These are phyloP conservation scores for Orchestes rusci DNA, from an alignment of 2,888 invertebrate genomes.

Conservation along the genomic window DNA sequence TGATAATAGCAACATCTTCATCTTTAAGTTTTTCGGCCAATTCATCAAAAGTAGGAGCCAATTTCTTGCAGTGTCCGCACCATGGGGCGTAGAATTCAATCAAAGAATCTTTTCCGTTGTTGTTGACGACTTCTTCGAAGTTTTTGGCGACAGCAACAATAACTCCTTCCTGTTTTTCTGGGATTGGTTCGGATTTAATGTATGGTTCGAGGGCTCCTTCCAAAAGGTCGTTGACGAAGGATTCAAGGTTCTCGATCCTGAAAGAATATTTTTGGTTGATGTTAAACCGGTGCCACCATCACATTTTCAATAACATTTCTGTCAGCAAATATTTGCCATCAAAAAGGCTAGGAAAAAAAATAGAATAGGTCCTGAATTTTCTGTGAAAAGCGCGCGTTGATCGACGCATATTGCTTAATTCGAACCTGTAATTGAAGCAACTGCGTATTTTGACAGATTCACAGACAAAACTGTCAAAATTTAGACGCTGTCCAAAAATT, in stretches of 20 bases:
- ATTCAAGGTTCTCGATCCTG: constrained; percentile 75
- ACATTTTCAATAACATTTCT: not conserved
- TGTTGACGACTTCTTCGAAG: constrained; percentile 88
- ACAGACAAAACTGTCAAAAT: no score
- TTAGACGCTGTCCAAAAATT: no score
- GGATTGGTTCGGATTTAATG: constrained; percentile 91
- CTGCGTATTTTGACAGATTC: no score
- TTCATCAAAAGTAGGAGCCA: constrained; percentile 90
- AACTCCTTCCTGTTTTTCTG: constrained; percentile 76
- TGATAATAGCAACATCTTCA: constrained; percentile 88
- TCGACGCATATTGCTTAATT: no score
- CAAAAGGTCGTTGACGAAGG: constrained; percentile 77
- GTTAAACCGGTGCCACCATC: no score
- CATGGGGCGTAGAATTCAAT: constrained; percentile 99
- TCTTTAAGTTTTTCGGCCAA: constrained; percentile 68
- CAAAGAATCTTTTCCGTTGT: constrained; percentile 87
- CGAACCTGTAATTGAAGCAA: no score
- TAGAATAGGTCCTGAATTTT: no score
- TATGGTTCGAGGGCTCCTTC: constrained; percentile 82
- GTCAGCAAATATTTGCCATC: not conserved
- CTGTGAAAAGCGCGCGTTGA: no score
- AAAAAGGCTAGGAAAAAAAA: no score
- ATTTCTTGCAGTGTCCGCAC: constrained; percentile 98
- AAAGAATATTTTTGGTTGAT: no score
- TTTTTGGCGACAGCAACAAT: constrained; percentile 93